These are phyloP conservation scores for Glomeris maerens DNA, from an alignment of 1,140 invertebrate genomes.

Conservation along the genomic window DNA sequence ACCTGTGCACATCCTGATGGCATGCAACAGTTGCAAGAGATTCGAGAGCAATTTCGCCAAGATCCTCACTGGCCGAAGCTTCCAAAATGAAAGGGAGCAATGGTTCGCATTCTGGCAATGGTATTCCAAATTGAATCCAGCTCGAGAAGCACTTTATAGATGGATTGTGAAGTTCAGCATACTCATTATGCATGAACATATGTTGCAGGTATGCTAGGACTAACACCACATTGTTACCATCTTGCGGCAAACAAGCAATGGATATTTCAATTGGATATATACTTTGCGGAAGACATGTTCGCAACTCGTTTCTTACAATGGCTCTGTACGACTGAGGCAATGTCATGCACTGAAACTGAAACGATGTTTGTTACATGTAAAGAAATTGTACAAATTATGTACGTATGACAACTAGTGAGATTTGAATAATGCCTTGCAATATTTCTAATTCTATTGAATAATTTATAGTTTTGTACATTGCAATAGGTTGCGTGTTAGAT, in stretches of 20 bases:
- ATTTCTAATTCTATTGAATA: not conserved
- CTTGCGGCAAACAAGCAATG: not conserved
- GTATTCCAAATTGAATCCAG: constrained; percentile 43
- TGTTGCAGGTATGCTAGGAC: constrained; percentile 26
- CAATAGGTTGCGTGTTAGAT: constrained; percentile 2
- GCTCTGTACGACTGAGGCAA: not conserved
- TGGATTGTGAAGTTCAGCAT: constrained; percentile 24
- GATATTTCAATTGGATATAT: not conserved
- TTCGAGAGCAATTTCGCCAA: constrained; percentile 46
- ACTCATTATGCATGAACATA: constrained; percentile 14
- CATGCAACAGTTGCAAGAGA: constrained; percentile 40
- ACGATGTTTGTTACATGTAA: not conserved
- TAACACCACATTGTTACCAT: too few relatives aligned
- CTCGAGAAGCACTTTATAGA: constrained; percentile 43
- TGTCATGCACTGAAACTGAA: too few relatives aligned
- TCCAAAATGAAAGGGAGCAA: constrained; percentile 32
- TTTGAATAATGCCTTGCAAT: not conserved
- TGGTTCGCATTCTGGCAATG: constrained; percentile 24
- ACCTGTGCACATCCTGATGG: constrained; percentile 40
- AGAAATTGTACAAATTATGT: not conserved
- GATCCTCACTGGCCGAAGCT: constrained; percentile 26
- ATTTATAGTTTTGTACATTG: not conserved
- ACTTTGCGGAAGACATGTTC: not conserved
- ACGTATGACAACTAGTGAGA: too few relatives aligned
- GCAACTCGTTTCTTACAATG: not conserved